Evolutionary conservation across 1,140 invertebrate genomes (phyloP).

Genomic region (Hestina assimilis): DNA sequence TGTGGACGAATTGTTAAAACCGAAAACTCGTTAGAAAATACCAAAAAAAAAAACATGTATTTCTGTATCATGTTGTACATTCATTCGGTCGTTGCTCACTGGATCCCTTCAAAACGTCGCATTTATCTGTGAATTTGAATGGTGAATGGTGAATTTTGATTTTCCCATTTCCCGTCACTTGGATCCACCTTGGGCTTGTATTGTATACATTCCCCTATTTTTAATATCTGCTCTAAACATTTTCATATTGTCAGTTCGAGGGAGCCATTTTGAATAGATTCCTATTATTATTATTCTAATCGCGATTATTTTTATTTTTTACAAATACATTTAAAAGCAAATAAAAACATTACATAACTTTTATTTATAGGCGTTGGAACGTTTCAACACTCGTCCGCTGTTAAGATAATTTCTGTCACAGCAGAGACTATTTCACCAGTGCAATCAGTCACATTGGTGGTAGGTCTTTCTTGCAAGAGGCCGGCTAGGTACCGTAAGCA

Average conservation of each 20-base stretch:
- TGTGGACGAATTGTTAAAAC: too few relatives aligned
- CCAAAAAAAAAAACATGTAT: neutral
- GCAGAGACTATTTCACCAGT: too few relatives aligned
- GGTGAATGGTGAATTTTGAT: constrained; percentile 52
- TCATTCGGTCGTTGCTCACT: constrained; percentile 16
- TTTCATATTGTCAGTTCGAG: constrained; percentile 36
- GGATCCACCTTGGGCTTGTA: constrained; percentile 39
- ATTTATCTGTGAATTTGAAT: constrained; percentile 54
- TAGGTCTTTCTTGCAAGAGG: too few relatives aligned
- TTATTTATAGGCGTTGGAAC: too few relatives aligned
- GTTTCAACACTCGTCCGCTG: too few relatives aligned
- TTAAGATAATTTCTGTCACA: too few relatives aligned
- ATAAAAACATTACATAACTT: neutral
- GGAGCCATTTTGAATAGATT: neutral
- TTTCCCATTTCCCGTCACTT: constrained; percentile 63
- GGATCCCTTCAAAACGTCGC: constrained; percentile 1
- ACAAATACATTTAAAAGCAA: too few relatives aligned
- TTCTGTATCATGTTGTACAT: constrained; percentile 7
- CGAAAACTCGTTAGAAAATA: neutral
- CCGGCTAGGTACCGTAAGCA: too few relatives aligned
- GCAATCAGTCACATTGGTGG: too few relatives aligned
- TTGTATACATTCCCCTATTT: constrained; percentile 53
- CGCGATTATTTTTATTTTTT: neutral
- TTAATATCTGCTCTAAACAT: constrained; percentile 59
- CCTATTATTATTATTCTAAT: neutral